Evolutionary conservation across 2,888 invertebrate species (phyloP), one percentile per base, ranked within the genome.

Genomic region (Teinopalpus imperialis): DNA sequence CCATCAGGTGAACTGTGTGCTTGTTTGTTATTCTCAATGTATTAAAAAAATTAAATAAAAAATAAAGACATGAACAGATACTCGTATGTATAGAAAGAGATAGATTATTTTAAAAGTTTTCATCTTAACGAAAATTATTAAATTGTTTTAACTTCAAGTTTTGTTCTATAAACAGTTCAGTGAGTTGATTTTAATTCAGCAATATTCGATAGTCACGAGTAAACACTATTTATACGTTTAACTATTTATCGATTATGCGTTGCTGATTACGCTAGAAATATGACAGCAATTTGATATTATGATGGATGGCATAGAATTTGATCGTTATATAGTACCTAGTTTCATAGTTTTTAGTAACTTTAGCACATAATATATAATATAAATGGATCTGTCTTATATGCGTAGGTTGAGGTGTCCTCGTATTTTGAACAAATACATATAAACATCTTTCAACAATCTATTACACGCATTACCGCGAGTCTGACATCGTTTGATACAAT

Each of bases 271-370:
- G n/a, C n/a, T n/a, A n/a, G 29, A 20, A 29, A 10, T 39, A 24
- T 29, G 39, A 39, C 39, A 21, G 39, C 39, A 39, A 39, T 37
- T 37, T 37, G 26, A 26, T 37, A 27, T 27, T 37, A 37, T 27
- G 37, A 37, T 37, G 5, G 12, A 37, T 27, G 18, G 18, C 16
- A 20, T 32, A 2, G 7, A 32, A 32, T 20, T 9, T 18, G 10
- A 32, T 3, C 18, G 16, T 32, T 4, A 16, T n/a, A 16, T 4
- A 16, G 2, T 16, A 16, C 2, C 16, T 16, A 16, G n/a, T 16
- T 16, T 16, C 2, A 16, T 16, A 16, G 16, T 16, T 16, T 4
- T 16, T 16, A 16, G 16, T 4, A 16, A 4, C 4, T 16, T 16
- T 16, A 4, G 16, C 16, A 16, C 16, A 16, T 4, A 16, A 4